phyloP scores from a whole-genome alignment of 2,113 vertebrate genomes.

The Rhinolophus sinicus region DNA sequence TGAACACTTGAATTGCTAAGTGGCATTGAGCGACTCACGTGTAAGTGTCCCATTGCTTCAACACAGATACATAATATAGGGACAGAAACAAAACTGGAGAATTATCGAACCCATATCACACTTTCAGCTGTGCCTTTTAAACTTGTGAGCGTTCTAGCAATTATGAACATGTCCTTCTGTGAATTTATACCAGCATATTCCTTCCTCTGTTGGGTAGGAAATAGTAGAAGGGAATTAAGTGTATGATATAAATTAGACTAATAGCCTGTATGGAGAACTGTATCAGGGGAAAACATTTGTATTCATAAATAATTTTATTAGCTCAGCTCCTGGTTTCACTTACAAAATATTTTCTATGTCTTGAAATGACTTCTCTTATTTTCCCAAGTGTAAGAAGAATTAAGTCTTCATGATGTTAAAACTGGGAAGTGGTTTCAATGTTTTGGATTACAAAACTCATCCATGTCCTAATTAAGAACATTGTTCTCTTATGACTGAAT shows the following conservation, averaged over 20 bases:
- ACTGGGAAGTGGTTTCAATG: slow-evolving; percentile 68
- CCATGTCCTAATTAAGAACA: slow-evolving; percentile 54
- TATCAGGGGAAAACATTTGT: slow-evolving; percentile 71
- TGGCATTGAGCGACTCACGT: neutral
- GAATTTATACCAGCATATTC: neutral
- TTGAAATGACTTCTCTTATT: slow-evolving; percentile 79
- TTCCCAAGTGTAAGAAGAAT: slow-evolving; percentile 79
- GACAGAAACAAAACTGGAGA: neutral
- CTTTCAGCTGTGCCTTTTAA: neutral
- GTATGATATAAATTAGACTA: slow-evolving; percentile 49
- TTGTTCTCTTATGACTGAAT: slow-evolving; percentile 23
- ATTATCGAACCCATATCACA: neutral
- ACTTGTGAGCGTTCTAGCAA: neutral
- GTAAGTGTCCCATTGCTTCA: neutral
- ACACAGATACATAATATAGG: neutral
- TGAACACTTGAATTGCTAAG: neutral
- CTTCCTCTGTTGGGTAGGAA: neutral
- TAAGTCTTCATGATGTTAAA: slow-evolving; percentile 77
- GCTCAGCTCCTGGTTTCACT: slow-evolving; percentile 70
- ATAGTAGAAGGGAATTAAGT: neutral
- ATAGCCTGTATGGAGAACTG: slow-evolving; percentile 1
- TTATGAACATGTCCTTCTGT: neutral
- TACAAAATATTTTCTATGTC: slow-evolving; percentile 69
- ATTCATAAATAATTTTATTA: slow-evolving; percentile 77
- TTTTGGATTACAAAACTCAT: slow-evolving; percentile 58